These are phyloP conservation scores for Nymphalis urticae DNA, from an alignment of 2,888 invertebrate genomes.

Conservation along the genomic window DNA sequence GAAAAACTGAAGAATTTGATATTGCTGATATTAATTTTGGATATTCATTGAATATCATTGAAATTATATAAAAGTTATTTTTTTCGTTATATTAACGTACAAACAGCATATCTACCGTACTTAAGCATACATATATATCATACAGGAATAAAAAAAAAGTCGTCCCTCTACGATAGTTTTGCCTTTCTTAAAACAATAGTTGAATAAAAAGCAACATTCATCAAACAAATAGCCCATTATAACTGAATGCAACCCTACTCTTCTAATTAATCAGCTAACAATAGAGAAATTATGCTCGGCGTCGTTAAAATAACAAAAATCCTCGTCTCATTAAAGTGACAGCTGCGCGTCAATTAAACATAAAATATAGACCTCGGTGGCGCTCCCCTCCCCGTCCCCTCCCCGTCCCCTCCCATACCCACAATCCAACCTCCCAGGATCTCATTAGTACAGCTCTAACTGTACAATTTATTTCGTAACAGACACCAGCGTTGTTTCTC, in stretches of 20 bases:
- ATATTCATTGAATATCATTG: too few species aligned
- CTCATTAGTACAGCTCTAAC: conserved; percentile 75
- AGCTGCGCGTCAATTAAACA: conserved; percentile 79
- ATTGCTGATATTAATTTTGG: too few species aligned
- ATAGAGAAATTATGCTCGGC: conserved; percentile 17
- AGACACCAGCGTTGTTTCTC: conserved; percentile 72
- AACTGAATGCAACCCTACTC: conserved; percentile 13
- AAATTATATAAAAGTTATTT: too few species aligned
- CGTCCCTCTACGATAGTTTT: neutral
- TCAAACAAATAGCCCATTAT: neutral
- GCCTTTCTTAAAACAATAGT: neutral
- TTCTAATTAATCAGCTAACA: conserved; percentile 27
- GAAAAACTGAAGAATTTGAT: too few species aligned
- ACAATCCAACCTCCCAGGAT: conserved; percentile 59
- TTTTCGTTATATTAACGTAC: too few species aligned
- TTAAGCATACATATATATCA: too few species aligned
- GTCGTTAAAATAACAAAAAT: conserved; percentile 62
- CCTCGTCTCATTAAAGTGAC: conserved; percentile 75
- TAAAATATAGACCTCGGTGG: conserved; percentile 76
- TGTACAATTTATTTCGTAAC: conserved; percentile 78
- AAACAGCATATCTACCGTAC: too few species aligned
- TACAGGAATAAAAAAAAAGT: too few species aligned
- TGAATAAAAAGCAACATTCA: neutral
- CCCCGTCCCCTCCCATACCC: conserved; percentile 42
- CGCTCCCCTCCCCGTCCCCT: conserved; percentile 37